A percentile compares a stretch with the other conserved stretches of the same genome.
These are phyloP conservation scores for Seira sanloemensis DNA, from an alignment of 2,888 invertebrate genomes.

Conservation along the genomic window DNA sequence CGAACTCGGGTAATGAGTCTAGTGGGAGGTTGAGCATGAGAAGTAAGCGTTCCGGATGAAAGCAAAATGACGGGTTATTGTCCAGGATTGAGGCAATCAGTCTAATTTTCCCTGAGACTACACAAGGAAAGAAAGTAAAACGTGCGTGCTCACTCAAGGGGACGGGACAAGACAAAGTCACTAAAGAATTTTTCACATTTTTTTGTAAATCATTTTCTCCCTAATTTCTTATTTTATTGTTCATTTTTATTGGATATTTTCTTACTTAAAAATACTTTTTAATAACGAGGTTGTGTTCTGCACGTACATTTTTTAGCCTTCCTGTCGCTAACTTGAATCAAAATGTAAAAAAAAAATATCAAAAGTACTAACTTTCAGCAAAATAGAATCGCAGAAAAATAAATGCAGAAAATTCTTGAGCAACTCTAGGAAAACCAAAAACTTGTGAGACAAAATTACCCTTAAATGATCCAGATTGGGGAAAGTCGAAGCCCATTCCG, in stretches of 20 bases:
- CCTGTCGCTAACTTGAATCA: background rate
- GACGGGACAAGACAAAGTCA: too few relatives aligned
- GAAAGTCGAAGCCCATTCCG: slow-evolving; percentile 62
- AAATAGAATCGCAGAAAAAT: too few relatives aligned
- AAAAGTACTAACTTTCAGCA: too few relatives aligned
- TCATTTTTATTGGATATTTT: too few relatives aligned
- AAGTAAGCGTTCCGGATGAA: slow-evolving; percentile 61
- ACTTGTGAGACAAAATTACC: slow-evolving; percentile 34
- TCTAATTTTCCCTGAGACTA: slow-evolving; percentile 65
- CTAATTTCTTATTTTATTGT: too few relatives aligned
- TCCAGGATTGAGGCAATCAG: slow-evolving; percentile 58
- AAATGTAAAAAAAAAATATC: background rate
- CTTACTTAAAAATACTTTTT: too few relatives aligned
- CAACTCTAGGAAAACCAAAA: too few relatives aligned
- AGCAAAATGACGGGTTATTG: slow-evolving; percentile 65
- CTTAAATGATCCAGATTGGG: slow-evolving; percentile 54
- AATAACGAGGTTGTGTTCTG: too few relatives aligned
- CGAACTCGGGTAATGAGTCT: slow-evolving; percentile 43
- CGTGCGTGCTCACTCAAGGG: too few relatives aligned
- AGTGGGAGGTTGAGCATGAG: slow-evolving; percentile 63
- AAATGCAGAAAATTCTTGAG: too few relatives aligned
- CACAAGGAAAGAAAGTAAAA: background rate
- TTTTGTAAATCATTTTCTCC: background rate
- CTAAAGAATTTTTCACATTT: background rate
- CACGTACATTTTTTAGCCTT: slow-evolving; percentile 20